These are phyloP conservation scores for Ephestia elutella DNA, from an alignment of 1,140 invertebrate species.

Conservation along the genomic window DNA sequence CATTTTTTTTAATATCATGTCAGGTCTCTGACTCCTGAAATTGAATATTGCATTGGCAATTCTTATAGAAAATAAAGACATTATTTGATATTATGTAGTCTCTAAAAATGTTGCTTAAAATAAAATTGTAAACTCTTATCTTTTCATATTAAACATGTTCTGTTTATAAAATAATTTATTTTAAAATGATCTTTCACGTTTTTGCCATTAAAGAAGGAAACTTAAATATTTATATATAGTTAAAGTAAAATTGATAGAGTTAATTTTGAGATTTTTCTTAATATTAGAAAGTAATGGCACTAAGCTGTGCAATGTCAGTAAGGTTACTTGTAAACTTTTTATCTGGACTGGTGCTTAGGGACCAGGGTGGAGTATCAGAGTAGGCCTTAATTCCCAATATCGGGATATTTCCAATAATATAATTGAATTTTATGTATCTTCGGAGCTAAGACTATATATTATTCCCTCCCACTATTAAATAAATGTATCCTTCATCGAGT, in stretches of 20 bases:
- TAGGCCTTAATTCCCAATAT: conserved; percentile 34
- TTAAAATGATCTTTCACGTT: no score
- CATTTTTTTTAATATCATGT: no score
- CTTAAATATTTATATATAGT: not conserved
- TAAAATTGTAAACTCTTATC: no score
- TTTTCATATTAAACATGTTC: no score
- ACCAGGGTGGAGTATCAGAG: conserved; percentile 44
- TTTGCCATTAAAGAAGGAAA: no score
- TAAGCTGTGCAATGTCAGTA: not conserved
- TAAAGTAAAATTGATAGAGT: conserved; percentile 4
- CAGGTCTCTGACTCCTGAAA: no score
- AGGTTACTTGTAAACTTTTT: conserved; percentile 9
- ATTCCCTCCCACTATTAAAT: conserved; percentile 66
- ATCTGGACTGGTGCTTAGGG: conserved; percentile 53
- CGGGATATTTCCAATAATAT: conserved; percentile 26
- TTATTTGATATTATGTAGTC: no score
- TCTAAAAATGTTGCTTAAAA: no score
- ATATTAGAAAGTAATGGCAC: conserved; percentile 4
- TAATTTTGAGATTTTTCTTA: not conserved
- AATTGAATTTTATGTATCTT: conserved; percentile 21
- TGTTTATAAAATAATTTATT: no score
- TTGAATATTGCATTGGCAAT: no score
- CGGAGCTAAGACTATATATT: conserved; percentile 50
- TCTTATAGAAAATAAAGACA: no score
- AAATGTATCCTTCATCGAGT: conserved; percentile 37